Conservation (phyloP, 2,888 invertebrate species). For the Blastobasis lacticolella region DNA sequence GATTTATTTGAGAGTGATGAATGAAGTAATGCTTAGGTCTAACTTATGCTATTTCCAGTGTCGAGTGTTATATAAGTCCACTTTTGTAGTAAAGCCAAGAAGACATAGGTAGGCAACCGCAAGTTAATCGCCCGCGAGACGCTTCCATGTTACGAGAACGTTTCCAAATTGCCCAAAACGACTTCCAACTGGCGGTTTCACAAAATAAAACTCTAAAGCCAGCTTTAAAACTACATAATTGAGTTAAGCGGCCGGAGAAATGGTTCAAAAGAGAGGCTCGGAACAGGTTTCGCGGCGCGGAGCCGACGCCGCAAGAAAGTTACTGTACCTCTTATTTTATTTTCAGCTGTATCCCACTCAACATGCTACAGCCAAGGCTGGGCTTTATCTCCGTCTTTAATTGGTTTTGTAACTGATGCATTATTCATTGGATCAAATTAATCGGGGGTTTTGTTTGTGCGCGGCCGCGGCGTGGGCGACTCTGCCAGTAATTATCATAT, state of each 20-base stretch:
- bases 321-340: conserved; percentile 8
- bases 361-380: background rate
- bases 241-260: conserved; percentile 20
- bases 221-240: background rate
- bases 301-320: conserved; percentile 16
- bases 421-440: conserved; percentile 18
- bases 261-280: conserved; percentile 30
- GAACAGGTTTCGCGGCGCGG: conserved; percentile 25
- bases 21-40: too few species aligned
- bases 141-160: too few species aligned
- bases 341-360: background rate
- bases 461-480: background rate
- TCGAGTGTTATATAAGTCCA: too few species aligned
- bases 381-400: conserved; percentile 15
- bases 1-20: too few species aligned
- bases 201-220: too few species aligned
- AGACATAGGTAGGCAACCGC: too few species aligned
- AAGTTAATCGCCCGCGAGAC: too few species aligned
- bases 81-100: too few species aligned
- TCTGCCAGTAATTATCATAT: too few species aligned
- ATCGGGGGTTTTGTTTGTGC: background rate
- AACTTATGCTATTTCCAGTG: too few species aligned
- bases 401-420: conserved; percentile 17
- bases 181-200: too few species aligned
- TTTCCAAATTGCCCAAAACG: too few species aligned